A percentile compares a stretch with the other conserved stretches of the same genome.
phyloP scores from a whole-genome alignment of 2,888 invertebrate species.

The Vandiemenella viatica region DNA sequence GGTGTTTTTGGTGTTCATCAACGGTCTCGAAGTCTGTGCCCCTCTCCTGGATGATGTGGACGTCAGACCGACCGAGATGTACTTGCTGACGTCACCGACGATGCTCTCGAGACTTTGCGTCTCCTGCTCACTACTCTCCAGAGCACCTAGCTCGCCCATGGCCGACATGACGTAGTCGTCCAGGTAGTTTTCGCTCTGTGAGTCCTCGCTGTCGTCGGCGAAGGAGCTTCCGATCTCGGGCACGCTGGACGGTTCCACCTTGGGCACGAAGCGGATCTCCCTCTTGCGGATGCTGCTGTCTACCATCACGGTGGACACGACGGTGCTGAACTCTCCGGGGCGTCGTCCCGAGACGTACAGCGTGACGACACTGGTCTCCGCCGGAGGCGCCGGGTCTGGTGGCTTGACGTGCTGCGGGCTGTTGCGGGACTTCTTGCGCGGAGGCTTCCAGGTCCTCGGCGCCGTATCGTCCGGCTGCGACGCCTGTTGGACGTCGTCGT shows the following conservation, averaged over 20 bases:
- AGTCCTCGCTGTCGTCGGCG: conserved; percentile 30
- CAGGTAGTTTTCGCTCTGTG: conserved; percentile 28
- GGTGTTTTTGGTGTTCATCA: conserved; percentile 2
- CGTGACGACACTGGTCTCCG: conserved; percentile 65
- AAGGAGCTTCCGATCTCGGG: conserved; percentile 28
- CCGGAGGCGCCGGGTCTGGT: conserved; percentile 30
- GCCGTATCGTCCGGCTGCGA: not conserved
- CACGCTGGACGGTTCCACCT: conserved; percentile 21
- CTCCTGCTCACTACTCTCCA: conserved; percentile 28
- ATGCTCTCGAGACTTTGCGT: conserved; percentile 70
- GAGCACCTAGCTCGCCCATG: conserved; percentile 28
- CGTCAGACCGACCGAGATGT: conserved; percentile 27
- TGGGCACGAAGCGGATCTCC: conserved; percentile 1
- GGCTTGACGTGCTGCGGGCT: not conserved
- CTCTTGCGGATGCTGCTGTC: not conserved
- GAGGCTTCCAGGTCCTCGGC: conserved; percentile 15
- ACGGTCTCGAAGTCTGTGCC: conserved; percentile 4
- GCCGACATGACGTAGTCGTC: too few species aligned
- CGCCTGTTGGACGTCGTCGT: conserved; percentile 14
- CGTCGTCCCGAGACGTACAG: conserved; percentile 75
- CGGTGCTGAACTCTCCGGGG: conserved; percentile 82
- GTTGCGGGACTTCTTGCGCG: conserved; percentile 24
- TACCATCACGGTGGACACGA: conserved; percentile 57
- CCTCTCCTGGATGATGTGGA: conserved; percentile 1
- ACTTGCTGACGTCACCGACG: conserved; percentile 56